Evolutionary conservation across 2,113 vertebrate species (phyloP), one percentile per base, ranked within the genome.

Genomic region (Bolborhynchus lineola): DNA sequence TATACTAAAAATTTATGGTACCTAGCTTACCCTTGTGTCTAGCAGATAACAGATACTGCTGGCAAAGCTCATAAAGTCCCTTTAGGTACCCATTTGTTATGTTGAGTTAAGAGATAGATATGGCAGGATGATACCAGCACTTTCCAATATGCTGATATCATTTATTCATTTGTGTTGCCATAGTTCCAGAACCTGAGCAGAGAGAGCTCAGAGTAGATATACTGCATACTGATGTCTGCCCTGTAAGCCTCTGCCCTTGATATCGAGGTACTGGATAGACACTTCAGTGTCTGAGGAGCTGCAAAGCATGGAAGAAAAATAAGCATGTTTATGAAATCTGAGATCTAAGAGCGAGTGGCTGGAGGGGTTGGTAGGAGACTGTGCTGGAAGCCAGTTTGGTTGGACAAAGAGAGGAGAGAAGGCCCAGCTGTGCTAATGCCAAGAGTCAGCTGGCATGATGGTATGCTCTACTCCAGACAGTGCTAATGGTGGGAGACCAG

Each of bases 401-500:
- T 88, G 62, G 50, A 44, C 29, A 74, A 63, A 46, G n/a, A 69
- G 18, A 11, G 3, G 3, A 86, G 31, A 70, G 35, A 67, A 69
- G 3, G 4, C 31, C 53, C 9, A 59, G 46, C 12, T 1, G 1
- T 33, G n/a, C 28, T 50, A 29, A 26, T 42, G 31, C 65, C 42
- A 31, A 33, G 31, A 12, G 10, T 39, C 41, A 42, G 57, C 39
- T 71, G 28, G 18, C 0, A 1, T 1, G 6, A 87, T 23, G 60
- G 29, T 14, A 14, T 25, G 53, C 26, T 60, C 82, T 4, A 2
- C 70, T 76, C 41, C 41, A 74, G 39, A 17, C 25, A 55, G n/a
- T 9, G 53, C n/a, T 49, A 41, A 11, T 0, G 1, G 33, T 18
- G 33, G 25, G 10, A 64, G 17, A 13, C 31, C 5, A 50, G 52